Percentiles rank a stretch among this genome's conserved stretches.
phyloP scores from a whole-genome alignment of 2,797 vertebrate species.

The Brotogeris chrysoptera region DNA sequence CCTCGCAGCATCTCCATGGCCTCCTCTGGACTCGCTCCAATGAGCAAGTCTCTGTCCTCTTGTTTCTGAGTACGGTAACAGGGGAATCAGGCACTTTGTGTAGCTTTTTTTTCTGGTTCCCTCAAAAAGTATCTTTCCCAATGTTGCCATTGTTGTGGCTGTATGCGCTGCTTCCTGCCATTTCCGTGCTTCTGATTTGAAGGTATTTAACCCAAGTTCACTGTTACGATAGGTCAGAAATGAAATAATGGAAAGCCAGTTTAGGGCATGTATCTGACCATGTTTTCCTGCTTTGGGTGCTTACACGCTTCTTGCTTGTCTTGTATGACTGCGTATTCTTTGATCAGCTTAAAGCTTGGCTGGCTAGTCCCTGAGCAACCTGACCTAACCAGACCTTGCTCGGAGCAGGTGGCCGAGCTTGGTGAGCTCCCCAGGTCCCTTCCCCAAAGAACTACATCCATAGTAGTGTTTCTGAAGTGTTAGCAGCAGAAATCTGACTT shows the following conservation, averaged over 20 bases:
- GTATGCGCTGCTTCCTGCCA: not conserved
- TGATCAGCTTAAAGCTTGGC: not conserved
- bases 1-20: rapidly evolving
- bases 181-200: not conserved
- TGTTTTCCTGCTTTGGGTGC: not conserved
- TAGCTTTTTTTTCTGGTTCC: not conserved
- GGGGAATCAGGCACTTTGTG: not conserved
- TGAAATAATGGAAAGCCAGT: not conserved
- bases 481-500: not conserved
- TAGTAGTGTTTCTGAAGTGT: not conserved
- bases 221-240: not conserved
- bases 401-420: not conserved
- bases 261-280: rapidly evolving
- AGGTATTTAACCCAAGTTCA: not conserved
- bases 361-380: not conserved
- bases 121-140: not conserved
- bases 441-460: not conserved
- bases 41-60: not conserved
- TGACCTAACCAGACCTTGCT: not conserved
- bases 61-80: not conserved
- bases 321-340: not conserved
- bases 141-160: not conserved
- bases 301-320: not conserved
- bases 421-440: not conserved
- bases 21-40: not conserved